Base-by-base conservation (phyloP, 2,888 invertebrate genomes). In the Tinea semifulvella region DNA sequence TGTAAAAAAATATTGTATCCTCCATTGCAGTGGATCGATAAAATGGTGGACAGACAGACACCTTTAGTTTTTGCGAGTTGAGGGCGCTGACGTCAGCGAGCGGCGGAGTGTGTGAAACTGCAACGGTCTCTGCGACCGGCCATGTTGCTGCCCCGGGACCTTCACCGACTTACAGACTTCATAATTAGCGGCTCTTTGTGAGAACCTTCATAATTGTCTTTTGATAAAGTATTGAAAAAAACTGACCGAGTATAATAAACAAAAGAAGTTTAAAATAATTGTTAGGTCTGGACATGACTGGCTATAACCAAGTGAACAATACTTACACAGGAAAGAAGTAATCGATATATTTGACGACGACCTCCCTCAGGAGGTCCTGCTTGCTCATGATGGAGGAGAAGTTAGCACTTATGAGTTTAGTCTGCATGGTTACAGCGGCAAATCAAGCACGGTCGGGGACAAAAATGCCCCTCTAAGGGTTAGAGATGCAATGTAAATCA, bases 301-400 rank as follows among this genome's bases (percentile, higher is more conserved):
- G 5, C 6, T 7, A 22, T 22, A 7, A 22, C 8, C 22, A 22
- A 22, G 22, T n/a, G n/a, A n/a, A n/a, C n/a, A 28, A 59, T 75
- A 87, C 87, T 88, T 67, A 87, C 88, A 86, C 84, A 7, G 87
- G 88, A 62, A 86, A 84, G 75, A 88, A 87, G 71, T 87, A 86
- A 77, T 88, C 87, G 60, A 88, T 85, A 72, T 88, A 88, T 68
- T 88, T 87, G 73, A 85, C 85, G 62, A 88, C 86, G 53, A 87
- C 86, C 71, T 87, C 87, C 58, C 87, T 77, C 52, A 88, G 83
- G 55, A 87, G 82, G 74, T 87, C 87, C 72, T 87, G 86, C 68
- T 84, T 84, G 70, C 81, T 83, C 77, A 86, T 85, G 67, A 83
- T 85, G 68, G 86, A 83, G 59, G 85, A 80, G 76, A 85, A 85